These are phyloP conservation scores for Drosophila malerkotliana DNA, from an alignment of 1,140 invertebrate genomes.

Conservation along the genomic window DNA sequence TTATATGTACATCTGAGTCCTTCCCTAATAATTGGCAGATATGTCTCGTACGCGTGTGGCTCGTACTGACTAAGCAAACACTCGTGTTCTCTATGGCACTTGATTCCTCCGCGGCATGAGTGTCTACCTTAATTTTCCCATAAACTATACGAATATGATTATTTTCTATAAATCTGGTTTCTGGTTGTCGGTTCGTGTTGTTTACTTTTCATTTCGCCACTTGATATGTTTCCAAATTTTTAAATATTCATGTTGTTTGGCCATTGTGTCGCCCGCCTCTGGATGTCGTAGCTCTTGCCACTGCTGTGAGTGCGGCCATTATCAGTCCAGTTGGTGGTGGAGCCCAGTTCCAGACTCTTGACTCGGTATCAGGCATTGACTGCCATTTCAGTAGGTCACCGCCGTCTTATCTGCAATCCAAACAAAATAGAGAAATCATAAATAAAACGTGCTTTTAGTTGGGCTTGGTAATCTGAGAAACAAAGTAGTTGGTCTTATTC, in stretches of 20 bases:
- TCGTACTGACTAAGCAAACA: constrained; percentile 29
- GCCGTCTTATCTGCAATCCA: constrained; percentile 63
- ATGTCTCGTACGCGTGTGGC: constrained; percentile 35
- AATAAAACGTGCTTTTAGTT: constrained; percentile 38
- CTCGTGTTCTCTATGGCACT: constrained; percentile 52
- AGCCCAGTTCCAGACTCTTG: constrained; percentile 42
- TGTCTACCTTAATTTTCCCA: constrained; percentile 15
- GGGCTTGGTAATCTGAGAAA: neutral
- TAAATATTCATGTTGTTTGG: constrained; percentile 74
- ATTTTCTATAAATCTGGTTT: constrained; percentile 9
- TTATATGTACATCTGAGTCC: constrained; percentile 34
- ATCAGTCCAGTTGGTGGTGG: constrained; percentile 42
- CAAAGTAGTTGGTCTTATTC: neutral
- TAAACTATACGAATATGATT: constrained; percentile 20
- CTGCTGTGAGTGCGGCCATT: constrained; percentile 31
- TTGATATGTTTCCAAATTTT: constrained; percentile 84
- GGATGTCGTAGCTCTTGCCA: constrained; percentile 19
- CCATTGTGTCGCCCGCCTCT: constrained; percentile 56
- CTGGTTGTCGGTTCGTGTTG: constrained; percentile 25
- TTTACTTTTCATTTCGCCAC: constrained; percentile 77
- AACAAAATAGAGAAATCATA: constrained; percentile 23
- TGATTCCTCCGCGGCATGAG: constrained; percentile 35
- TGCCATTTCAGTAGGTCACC: constrained; percentile 28
- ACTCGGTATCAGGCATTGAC: constrained; percentile 69
- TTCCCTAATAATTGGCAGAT: constrained; percentile 47